Percentiles rank a stretch among this genome's conserved stretches.
Evolutionary conservation across 2,888 invertebrate genomes (phyloP).

Genomic region (Hirudinaria manillensis): DNA sequence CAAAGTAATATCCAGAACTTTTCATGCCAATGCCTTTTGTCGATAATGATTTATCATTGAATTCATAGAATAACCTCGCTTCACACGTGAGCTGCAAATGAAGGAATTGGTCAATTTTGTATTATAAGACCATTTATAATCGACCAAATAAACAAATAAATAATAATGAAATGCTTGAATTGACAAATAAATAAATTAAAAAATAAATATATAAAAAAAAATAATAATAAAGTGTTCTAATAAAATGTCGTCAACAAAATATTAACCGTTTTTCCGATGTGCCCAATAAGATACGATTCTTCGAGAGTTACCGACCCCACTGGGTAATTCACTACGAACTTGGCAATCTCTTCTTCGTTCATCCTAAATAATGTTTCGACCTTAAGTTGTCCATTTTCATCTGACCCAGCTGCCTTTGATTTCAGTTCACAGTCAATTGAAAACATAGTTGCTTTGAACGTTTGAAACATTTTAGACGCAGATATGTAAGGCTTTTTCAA

Average conservation of each 20-base stretch:
- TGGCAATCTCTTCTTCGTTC: not conserved
- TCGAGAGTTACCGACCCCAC: not conserved
- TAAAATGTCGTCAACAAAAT: not conserved
- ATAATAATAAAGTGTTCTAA: not conserved
- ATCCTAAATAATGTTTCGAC: conserved; percentile 1
- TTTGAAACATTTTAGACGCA: not conserved
- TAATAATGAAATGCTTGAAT: no score
- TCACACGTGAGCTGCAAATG: no score
- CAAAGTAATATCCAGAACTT: no score
- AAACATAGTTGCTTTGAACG: not conserved
- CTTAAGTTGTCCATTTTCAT: not conserved
- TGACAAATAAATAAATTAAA: no score
- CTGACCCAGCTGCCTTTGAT: not conserved
- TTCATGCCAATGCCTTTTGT: no score
- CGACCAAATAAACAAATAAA: no score
- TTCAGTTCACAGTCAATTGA: not conserved
- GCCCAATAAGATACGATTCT: not conserved
- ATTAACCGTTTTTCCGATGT: not conserved
- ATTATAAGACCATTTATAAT: no score
- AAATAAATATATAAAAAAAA: no score
- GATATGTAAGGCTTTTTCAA: not conserved
- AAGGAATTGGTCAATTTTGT: no score
- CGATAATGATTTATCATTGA: no score
- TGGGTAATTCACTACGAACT: not conserved
- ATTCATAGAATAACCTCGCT: no score